Evolutionary conservation across 2,113 vertebrate genomes (phyloP), one percentile per base, ranked within the genome.

Genomic region (Thalassoma bifasciatum): DNA sequence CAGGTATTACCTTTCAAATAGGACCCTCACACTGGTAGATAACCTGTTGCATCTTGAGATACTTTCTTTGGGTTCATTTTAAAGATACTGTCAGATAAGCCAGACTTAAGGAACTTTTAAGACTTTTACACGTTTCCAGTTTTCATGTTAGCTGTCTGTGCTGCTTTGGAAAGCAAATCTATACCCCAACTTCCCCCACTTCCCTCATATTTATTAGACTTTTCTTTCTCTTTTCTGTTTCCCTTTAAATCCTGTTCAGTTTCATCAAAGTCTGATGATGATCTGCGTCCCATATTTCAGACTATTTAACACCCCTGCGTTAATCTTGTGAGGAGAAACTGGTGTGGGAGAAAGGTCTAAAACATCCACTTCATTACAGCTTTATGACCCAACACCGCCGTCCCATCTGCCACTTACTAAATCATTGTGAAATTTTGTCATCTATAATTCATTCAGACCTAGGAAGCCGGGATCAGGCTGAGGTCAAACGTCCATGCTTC

Each of bases 341-440:
- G 8, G 17, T 50, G 46, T 42, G 53, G 49, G 26, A 44, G 26
- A 50, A 38, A 44, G 53, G 51, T 65, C 74, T 69, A 17, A 65
- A 68, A 67, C 56, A 17, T 63, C 23, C 40, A 58, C 49, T 72
- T 85, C 66, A 66, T 81, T 70, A 78, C 66, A 67, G 73, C 73
- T 58, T 75, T 58, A 70, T 50, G 73, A 52, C 57, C 65, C 24
- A 50, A 38, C 34, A 59, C 47, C 44, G 7, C 14, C 34, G 60
- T 30, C 64, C 75, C 47, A 60, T 86, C 71, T 71, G 60, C 63
- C 54, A 63, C 44, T 70, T 68, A 62, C 59, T 70, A 26, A 74
- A 70, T 83, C 69, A 72, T 59, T 42, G 26, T 34, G 47, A 74
- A 30, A 63, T 75, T 66, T 26, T 44, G 51, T 16, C 10, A 67